phyloP scores from a whole-genome alignment of 2,113 vertebrate species.

The Chitala chitala region DNA sequence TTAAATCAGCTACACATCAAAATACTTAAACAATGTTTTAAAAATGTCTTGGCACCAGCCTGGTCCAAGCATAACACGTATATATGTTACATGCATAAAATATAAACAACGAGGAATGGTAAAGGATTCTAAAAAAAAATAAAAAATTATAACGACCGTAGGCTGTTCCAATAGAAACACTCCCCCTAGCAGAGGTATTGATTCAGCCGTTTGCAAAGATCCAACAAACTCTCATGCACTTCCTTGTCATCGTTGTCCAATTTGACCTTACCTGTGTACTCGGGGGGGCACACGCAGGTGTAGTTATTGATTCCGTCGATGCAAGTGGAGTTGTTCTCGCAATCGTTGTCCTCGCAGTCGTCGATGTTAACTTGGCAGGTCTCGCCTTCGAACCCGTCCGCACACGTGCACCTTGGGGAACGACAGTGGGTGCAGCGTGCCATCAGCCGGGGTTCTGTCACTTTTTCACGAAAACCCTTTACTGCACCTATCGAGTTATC shows the following conservation, averaged over 20 bases:
- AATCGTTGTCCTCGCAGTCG: constrained; percentile 97
- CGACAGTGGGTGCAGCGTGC: neutral
- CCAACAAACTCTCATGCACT: neutral
- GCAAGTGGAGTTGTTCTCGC: constrained; percentile 97
- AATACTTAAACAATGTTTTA: neutral
- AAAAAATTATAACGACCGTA: neutral
- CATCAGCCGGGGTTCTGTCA: neutral
- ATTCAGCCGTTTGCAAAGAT: neutral
- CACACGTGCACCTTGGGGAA: constrained; percentile 80
- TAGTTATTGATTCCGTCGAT: constrained; percentile 98
- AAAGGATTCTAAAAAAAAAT: neutral
- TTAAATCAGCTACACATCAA: neutral
- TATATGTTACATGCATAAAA: neutral
- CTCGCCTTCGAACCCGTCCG: constrained; percentile 93
- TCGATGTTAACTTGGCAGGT: constrained; percentile 90
- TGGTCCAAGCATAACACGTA: neutral
- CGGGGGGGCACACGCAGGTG: constrained; percentile 89
- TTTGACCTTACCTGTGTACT: constrained; percentile 85
- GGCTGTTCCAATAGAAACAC: neutral
- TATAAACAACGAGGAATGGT: neutral
- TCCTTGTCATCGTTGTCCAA: neutral
- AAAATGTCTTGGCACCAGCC: neutral
- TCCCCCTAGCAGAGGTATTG: neutral
- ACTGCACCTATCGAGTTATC: neutral
- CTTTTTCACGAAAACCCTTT: neutral